Base-by-base conservation (phyloP, 2,888 invertebrate species). In the Lasiommata megera region DNA sequence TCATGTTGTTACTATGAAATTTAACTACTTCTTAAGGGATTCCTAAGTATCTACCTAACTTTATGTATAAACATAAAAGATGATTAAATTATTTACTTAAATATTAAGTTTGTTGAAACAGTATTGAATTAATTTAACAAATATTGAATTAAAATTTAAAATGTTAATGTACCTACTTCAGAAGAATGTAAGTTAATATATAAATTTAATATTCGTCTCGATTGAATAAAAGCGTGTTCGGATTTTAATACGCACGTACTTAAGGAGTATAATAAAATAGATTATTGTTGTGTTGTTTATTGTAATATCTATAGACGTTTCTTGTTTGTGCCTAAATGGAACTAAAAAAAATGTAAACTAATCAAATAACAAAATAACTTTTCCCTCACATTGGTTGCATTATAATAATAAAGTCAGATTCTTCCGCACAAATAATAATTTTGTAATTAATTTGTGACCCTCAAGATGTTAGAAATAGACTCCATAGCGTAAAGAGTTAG, bases 401-500 rank as follows among this genome's bases (percentile, higher is more conserved):
- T 18, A n/a, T 28, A 43, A 34, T n/a, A n/a, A n/a, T 16, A 7
- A 47, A 18, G 9, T 29, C 29, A 40, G 16, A 47, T 55, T 60
- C 50, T 58, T 63, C 66, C 60, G 66, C 66, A 66, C 66, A 66
- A 66, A 66, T 38, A 41, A 44, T 50, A 61, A 46, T 61, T 61
- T 52, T 56, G 38, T 43, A 53, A 56, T 40, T 34, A n/a, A 47
- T 53, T 50, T 46, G 34, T 47, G 52, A 54, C 55, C 62, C 56
- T 31, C 23, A 6, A 31, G 31, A 11, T 37, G 16, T 60, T 53
- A 50, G 66, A 68, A 74, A 71, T 62, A 60, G 58, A 67, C 66
- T 76, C 74, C 70, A 79, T 80, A 80, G 77, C 74, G 70, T 82
- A 80, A 76, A 76, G 70, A 76, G 69, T 79, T 88, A 88, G 88